Base-by-base conservation (phyloP, 2,888 invertebrate species). In the Tiphia femorata region DNA sequence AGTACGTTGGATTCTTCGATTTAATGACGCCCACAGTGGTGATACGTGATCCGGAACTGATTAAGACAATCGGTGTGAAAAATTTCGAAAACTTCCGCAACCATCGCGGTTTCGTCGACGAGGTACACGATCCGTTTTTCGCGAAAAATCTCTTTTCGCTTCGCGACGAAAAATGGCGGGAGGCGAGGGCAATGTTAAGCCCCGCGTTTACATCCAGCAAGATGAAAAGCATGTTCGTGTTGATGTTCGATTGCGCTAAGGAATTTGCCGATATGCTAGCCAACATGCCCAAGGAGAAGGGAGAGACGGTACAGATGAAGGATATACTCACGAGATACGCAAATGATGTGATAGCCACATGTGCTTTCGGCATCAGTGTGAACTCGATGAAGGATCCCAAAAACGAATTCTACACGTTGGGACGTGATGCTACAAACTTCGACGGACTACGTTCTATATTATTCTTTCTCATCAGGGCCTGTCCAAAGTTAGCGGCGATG, bases 121-220 rank as follows among this genome's bases (percentile, higher is more conserved):
- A 54, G 2, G 21, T n/a, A 0, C 21, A 33, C 17, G 71, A 73
- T 3, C 67, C 67, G 0, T 10, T 78, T 0, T 63, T 78, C n/a
- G 67, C 50, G 2, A 72, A 67, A 0, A 69, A 70, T 21, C 49
- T 77, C 0, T 69, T 77, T 27, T 61, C 58, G 0, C 42, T 77
- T 0, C 52, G 48, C 1, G 87, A 85, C 8, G 83, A 87, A 0
- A 83, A 69, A 74, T 87, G 87, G 87, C 82, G 84, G 0, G 83
- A 85, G 3, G 85, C 87, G 84, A 77, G 88, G 14, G 76, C 79
- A 0, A 83, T 86, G 0, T 64, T 88, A 16, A 86, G 86, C 17
- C 88, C 88, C 0, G 85, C 87, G 0, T 88, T 88, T 74, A 88
- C 88, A 0, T 82, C 86, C 6, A 86, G 86, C 46, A 88, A 88